A percentile compares a stretch with the other conserved stretches of the same genome.
These are phyloP conservation scores for Argyrosomus japonicus DNA, from an alignment of 2,113 vertebrate genomes.

Conservation along the genomic window DNA sequence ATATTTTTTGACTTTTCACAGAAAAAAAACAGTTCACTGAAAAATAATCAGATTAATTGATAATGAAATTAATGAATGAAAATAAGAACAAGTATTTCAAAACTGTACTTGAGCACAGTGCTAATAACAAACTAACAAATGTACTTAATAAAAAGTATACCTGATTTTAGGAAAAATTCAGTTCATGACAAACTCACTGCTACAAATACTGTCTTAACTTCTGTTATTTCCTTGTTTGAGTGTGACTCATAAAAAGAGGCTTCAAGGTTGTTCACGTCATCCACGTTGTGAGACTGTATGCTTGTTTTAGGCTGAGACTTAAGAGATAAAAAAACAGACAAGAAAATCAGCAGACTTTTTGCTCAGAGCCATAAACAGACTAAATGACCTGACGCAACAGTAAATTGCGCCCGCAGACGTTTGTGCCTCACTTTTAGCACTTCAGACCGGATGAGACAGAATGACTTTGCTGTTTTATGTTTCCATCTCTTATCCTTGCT, in stretches of 20 bases:
- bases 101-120: too few species aligned
- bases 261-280: neutral
- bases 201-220: neutral
- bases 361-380: conserved; percentile 8
- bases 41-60: too few species aligned
- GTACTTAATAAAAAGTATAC: neutral
- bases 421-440: neutral
- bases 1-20: too few species aligned
- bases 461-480: conserved; percentile 11
- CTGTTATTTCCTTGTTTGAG: neutral
- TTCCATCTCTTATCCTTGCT: conserved; percentile 1
- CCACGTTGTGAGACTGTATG: too few species aligned
- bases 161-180: neutral
- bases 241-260: conserved; percentile 10
- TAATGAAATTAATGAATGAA: too few species aligned
- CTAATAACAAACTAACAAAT: neutral
- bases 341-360: neutral
- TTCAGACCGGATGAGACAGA: conserved; percentile 1
- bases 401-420: conserved; percentile 9
- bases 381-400: conserved; percentile 5
- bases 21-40: too few species aligned
- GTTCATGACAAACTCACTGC: neutral
- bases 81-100: too few species aligned
- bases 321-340: conserved; percentile 1
- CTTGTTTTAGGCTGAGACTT: too few species aligned